phyloP scores from a whole-genome alignment of 2,113 vertebrate species.

The Xerus inauris region DNA sequence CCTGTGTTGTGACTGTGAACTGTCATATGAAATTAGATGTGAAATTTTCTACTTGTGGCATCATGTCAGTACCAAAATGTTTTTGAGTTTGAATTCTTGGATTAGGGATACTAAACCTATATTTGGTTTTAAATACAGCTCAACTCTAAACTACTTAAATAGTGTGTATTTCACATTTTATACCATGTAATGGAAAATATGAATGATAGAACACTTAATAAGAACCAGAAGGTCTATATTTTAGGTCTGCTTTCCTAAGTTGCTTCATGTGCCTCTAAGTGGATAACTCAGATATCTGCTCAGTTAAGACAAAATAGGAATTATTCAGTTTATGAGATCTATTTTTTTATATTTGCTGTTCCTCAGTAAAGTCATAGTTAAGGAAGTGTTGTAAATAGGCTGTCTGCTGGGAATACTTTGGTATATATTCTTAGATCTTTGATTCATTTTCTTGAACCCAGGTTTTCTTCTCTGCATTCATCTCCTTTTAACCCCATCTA shows the following conservation, averaged over 20 bases:
- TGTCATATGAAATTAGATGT: neutral
- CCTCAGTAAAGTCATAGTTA: neutral
- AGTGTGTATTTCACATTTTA: neutral
- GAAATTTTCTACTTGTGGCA: neutral
- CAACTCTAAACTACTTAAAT: neutral
- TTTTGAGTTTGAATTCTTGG: neutral
- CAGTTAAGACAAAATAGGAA: neutral
- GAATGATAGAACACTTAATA: neutral
- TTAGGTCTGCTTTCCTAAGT: neutral
- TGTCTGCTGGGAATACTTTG: neutral
- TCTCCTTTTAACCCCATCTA: neutral
- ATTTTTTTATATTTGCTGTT: neutral
- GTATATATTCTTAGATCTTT: neutral
- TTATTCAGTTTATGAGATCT: neutral
- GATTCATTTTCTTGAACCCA: neutral
- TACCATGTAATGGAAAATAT: neutral
- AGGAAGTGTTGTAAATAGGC: neutral
- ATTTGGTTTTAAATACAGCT: constrained; percentile 35
- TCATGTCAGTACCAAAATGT: neutral
- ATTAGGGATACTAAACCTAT: neutral
- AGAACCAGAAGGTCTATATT: neutral
- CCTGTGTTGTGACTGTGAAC: neutral
- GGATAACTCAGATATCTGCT: neutral
- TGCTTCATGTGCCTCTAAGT: neutral
- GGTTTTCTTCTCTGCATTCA: neutral